Percentiles rank a stretch among this genome's conserved stretches.
These are phyloP conservation scores for Frankliniella fusca DNA, from an alignment of 2,888 invertebrate genomes.

Conservation along the genomic window DNA sequence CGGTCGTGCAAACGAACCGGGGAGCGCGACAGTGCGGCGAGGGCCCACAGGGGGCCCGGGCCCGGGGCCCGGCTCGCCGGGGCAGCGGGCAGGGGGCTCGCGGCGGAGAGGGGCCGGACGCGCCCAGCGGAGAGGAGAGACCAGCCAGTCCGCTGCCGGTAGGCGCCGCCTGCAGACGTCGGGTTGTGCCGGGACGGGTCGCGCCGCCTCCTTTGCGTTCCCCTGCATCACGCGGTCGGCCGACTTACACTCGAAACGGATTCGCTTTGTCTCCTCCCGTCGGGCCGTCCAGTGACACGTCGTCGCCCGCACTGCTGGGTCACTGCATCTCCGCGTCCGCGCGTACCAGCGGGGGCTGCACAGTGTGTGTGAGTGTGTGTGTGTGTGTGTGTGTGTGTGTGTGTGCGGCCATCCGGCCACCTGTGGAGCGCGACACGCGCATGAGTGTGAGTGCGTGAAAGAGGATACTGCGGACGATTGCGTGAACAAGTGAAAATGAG, in stretches of 20 bases:
- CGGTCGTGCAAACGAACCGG: too few species aligned
- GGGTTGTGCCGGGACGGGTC: neutral
- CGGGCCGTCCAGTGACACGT: too few species aligned
- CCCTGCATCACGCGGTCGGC: too few species aligned
- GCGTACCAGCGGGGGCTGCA: too few species aligned
- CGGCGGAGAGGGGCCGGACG: neutral
- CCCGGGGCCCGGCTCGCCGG: neutral
- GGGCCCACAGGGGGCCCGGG: neutral
- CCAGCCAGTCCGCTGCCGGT: conserved; percentile 14
- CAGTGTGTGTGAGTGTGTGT: too few species aligned
- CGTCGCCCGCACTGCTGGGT: too few species aligned
- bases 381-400: neutral
- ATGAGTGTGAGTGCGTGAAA: neutral
- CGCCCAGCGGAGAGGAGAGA: neutral
- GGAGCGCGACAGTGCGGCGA: neutral
- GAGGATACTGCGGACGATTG: neutral
- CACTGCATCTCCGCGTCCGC: too few species aligned
- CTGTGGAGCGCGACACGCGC: neutral
- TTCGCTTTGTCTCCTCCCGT: too few species aligned
- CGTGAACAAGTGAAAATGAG: neutral
- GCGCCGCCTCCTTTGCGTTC: too few species aligned
- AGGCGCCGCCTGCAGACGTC: neutral
- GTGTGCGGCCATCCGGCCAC: neutral
- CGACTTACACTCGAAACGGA: too few species aligned
- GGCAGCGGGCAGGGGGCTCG: neutral